These are phyloP conservation scores for Podilymbus podiceps DNA, from an alignment of 2,113 vertebrate species.

Conservation along the genomic window DNA sequence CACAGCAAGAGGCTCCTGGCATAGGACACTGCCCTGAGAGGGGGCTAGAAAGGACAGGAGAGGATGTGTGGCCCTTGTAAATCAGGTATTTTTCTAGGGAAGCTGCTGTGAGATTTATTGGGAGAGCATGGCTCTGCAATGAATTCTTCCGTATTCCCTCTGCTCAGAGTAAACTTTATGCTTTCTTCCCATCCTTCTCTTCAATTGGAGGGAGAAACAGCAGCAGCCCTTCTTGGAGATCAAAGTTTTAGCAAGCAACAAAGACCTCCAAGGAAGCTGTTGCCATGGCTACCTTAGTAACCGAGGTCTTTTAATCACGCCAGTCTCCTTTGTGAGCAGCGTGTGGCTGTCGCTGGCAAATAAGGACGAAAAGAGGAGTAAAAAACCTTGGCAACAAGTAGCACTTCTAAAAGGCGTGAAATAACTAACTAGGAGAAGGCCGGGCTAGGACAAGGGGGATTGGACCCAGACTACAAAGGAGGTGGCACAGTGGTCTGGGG, in stretches of 20 bases:
- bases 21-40: background rate
- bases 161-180: slow-evolving; percentile 65
- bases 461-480: background rate
- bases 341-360: slow-evolving; percentile 33
- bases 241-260: slow-evolving; percentile 80
- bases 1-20: background rate
- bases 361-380: slow-evolving; percentile 24
- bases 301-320: slow-evolving; percentile 71
- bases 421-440: background rate
- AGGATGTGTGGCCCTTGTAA: slow-evolving; percentile 9
- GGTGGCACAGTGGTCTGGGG: background rate
- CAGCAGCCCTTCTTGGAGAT: slow-evolving; percentile 71
- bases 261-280: slow-evolving; percentile 78
- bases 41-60: background rate
- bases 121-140: slow-evolving; percentile 27
- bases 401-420: slow-evolving; percentile 46
- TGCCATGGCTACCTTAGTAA: slow-evolving; percentile 80
- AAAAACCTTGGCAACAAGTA: slow-evolving; percentile 69
- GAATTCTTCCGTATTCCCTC: slow-evolving; percentile 26
- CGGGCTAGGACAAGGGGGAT: accelerated
- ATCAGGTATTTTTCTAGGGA: background rate
- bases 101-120: slow-evolving; percentile 44
- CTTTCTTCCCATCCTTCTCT: slow-evolving; percentile 36
- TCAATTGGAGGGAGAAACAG: slow-evolving; percentile 57
- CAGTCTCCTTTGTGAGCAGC: slow-evolving; percentile 71